Conservation (phyloP, 2,797 vertebrate species). For the Pseudopleuronectes americanus region DNA sequence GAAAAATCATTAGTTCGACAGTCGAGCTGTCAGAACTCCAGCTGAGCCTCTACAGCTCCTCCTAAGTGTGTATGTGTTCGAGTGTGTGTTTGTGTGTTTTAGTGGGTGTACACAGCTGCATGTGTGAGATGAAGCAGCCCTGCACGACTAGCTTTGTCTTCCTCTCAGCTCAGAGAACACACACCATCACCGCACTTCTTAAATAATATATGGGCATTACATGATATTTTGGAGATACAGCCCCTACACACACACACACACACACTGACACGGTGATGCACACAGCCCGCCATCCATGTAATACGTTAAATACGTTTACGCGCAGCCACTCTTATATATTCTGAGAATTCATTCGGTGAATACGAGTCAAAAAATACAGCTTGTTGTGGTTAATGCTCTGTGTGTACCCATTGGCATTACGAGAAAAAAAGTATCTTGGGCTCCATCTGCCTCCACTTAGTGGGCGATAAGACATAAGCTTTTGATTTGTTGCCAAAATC, state of each 20-base stretch:
- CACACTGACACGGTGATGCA: slow-evolving; percentile 4
- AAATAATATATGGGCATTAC: slow-evolving; percentile 58
- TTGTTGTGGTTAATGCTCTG: not conserved
- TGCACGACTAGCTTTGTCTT: slow-evolving; percentile 43
- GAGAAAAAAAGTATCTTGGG: not conserved
- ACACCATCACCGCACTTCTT: slow-evolving; percentile 32
- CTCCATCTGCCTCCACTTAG: not conserved
- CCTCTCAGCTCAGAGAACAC: slow-evolving; percentile 43
- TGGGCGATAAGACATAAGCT: not conserved
- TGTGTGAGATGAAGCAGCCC: slow-evolving; percentile 49
- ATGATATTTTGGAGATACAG: slow-evolving; percentile 48
- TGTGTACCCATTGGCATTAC: not conserved
- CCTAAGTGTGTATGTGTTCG: not conserved
- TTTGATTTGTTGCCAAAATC: slow-evolving; percentile 22
- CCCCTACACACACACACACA: slow-evolving; percentile 1
- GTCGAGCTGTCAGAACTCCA: slow-evolving; percentile 61
- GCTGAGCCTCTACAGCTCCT: slow-evolving; percentile 51
- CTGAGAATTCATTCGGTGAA: not conserved
- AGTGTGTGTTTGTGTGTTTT: slow-evolving; percentile 4
- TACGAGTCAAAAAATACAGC: not conserved
- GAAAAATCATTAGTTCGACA: slow-evolving; percentile 67
- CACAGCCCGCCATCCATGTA: slow-evolving; percentile 6
- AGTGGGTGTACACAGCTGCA: slow-evolving; percentile 49
- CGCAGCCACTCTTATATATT: not conserved
- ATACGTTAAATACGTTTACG: slow-evolving; percentile 11